A percentile compares a stretch with the other conserved stretches of the same genome.
Evolutionary conservation across 2,797 vertebrate species (phyloP).

Genomic region (Malurus leucopterus): DNA sequence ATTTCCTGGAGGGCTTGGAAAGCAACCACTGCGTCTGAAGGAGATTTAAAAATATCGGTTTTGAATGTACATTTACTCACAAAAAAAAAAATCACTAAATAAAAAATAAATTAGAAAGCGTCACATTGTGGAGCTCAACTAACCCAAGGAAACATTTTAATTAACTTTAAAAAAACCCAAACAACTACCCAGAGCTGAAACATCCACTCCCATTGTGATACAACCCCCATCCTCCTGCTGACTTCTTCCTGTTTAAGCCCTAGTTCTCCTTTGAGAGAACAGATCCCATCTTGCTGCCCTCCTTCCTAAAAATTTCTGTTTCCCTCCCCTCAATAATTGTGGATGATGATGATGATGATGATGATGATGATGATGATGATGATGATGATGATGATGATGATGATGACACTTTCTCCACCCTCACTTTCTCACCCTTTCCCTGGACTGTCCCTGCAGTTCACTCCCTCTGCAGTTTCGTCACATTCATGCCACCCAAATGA

Average conservation of each 20-base stretch:
- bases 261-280: not conserved
- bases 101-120: not conserved
- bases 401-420: not conserved
- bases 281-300: not conserved
- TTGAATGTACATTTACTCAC: not conserved
- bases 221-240: not conserved
- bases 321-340: not conserved
- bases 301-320: not conserved
- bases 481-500: accelerated
- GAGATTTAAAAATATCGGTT: not conserved
- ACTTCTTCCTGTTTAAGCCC: not conserved
- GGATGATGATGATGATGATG: not conserved
- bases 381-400: not conserved
- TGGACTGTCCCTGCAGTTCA: accelerated
- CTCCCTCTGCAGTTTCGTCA: not conserved
- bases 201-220: not conserved
- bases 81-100: not conserved
- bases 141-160: not conserved
- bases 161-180: not conserved
- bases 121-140: not conserved
- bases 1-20: not conserved
- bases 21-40: not conserved
- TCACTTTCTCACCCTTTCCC: not conserved
- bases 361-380: not conserved
- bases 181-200: not conserved